phyloP scores from a whole-genome alignment of 2,113 vertebrate species.

The Platichthys flesus region DNA sequence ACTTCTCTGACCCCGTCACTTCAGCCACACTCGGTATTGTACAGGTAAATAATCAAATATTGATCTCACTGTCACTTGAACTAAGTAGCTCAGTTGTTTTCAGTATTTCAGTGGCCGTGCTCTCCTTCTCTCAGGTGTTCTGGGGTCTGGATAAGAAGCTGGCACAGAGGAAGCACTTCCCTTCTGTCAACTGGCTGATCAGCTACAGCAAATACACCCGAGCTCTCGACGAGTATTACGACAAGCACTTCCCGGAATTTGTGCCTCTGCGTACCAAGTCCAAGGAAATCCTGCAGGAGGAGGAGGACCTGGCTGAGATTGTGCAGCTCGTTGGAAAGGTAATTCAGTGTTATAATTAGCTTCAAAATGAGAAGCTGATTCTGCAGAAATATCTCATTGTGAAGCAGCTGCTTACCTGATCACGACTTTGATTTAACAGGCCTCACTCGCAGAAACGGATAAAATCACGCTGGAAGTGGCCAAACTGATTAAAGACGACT shows the following conservation, averaged over 20 bases:
- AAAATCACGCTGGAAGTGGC: conserved; percentile 99
- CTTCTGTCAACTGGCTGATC: conserved; percentile 98
- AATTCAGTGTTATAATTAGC: conserved; percentile 17
- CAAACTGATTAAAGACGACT: conserved; percentile 98
- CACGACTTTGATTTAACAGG: conserved; percentile 75
- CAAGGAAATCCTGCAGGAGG: conserved; percentile 98
- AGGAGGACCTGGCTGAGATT: conserved; percentile 97
- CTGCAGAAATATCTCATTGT: too few species aligned
- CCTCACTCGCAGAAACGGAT: conserved; percentile 96
- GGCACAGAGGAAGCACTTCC: conserved; percentile 98
- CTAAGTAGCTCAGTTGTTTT: neutral
- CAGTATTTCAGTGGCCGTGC: neutral
- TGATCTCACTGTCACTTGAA: neutral
- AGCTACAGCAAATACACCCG: conserved; percentile 98
- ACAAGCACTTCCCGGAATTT: conserved; percentile 97
- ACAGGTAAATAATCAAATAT: conserved; percentile 77
- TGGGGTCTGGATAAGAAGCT: conserved; percentile 99
- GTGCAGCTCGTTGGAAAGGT: conserved; percentile 99
- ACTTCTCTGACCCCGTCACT: conserved; percentile 98
- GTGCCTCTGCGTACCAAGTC: conserved; percentile 95
- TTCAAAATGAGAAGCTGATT: neutral
- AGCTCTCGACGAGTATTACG: conserved; percentile 95
- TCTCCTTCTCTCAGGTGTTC: conserved; percentile 86
- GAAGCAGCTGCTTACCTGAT: neutral
- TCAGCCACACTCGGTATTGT: conserved; percentile 98